Percentiles rank a stretch among this genome's conserved stretches.
These are phyloP conservation scores for Schizotus pectinicornis DNA, from an alignment of 2,888 invertebrate species.

Conservation along the genomic window DNA sequence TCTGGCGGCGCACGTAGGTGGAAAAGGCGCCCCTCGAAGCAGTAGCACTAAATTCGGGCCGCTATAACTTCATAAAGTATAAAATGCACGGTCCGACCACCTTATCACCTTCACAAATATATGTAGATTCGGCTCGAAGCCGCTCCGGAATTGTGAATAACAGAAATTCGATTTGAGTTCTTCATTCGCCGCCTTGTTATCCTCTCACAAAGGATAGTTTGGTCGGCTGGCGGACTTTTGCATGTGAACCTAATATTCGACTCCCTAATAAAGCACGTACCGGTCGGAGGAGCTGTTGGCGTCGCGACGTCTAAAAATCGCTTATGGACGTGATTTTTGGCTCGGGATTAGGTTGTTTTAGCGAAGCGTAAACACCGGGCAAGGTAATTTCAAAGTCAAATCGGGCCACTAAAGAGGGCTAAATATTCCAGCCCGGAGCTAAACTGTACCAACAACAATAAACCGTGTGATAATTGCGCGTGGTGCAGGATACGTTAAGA, in stretches of 20 bases:
- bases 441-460: constrained; percentile 57
- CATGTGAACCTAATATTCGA: constrained; percentile 53
- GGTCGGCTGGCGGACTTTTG: constrained; percentile 47
- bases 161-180: constrained; percentile 58
- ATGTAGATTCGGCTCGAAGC: constrained; percentile 54
- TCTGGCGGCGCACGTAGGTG: constrained; percentile 20
- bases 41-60: constrained; percentile 16
- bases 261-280: constrained; percentile 30
- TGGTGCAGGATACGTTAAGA: constrained; percentile 40
- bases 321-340: no score
- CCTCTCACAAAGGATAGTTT: constrained; percentile 54
- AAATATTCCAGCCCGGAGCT: constrained; percentile 55
- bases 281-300: background rate
- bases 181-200: constrained; percentile 56
- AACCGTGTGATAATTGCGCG: constrained; percentile 57
- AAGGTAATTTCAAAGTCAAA: constrained; percentile 57
- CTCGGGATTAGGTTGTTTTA: constrained; percentile 13
- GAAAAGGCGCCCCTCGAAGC: constrained; percentile 26
- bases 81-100: constrained; percentile 41
- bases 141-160: constrained; percentile 53
- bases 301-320: no score
- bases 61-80: constrained; percentile 49
- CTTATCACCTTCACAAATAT: constrained; percentile 53
- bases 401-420: constrained; percentile 55
- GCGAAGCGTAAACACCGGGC: constrained; percentile 31